Percentiles rank a stretch among this genome's conserved stretches.
phyloP scores from a whole-genome alignment of 1,140 invertebrate genomes.

The Adelges cooleyi region DNA sequence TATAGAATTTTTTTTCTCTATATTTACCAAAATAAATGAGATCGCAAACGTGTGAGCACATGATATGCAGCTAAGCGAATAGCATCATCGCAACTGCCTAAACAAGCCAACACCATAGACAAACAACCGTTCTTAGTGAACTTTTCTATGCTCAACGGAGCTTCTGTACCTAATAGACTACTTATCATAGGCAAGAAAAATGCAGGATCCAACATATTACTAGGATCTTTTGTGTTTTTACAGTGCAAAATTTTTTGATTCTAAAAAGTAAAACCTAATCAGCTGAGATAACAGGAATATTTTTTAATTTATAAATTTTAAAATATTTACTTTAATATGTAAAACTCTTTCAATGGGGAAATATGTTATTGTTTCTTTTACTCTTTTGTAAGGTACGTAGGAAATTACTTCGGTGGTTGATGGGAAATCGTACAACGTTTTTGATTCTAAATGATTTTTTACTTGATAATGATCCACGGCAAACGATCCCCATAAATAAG shows the following conservation, averaged over 20 bases:
- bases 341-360: not conserved
- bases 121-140: conserved; percentile 50
- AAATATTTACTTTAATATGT: not conserved
- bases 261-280: too few relatives aligned
- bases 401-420: conserved; percentile 14
- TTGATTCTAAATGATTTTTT: conserved; percentile 1
- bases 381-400: conserved; percentile 14
- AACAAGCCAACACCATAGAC: conserved; percentile 49
- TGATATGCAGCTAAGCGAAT: conserved; percentile 53
- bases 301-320: too few relatives aligned
- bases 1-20: not conserved
- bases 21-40: conserved; percentile 51
- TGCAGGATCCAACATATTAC: conserved; percentile 44
- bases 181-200: conserved; percentile 59
- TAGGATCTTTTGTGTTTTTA: too few relatives aligned
- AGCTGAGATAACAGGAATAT: too few relatives aligned
- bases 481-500: conserved; percentile 65
- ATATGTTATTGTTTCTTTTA: conserved; percentile 8
- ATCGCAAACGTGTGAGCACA: conserved; percentile 51
- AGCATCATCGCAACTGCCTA: conserved; percentile 46
- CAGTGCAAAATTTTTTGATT: too few relatives aligned
- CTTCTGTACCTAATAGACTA: conserved; percentile 50
- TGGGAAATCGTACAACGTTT: conserved; percentile 9
- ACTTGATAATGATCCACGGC: conserved; percentile 55
- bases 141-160: conserved; percentile 51